Percentiles rank a stretch among this genome's conserved stretches.
phyloP scores from a whole-genome alignment of 2,888 invertebrate genomes.

The Hemicrepidius hirtus region DNA sequence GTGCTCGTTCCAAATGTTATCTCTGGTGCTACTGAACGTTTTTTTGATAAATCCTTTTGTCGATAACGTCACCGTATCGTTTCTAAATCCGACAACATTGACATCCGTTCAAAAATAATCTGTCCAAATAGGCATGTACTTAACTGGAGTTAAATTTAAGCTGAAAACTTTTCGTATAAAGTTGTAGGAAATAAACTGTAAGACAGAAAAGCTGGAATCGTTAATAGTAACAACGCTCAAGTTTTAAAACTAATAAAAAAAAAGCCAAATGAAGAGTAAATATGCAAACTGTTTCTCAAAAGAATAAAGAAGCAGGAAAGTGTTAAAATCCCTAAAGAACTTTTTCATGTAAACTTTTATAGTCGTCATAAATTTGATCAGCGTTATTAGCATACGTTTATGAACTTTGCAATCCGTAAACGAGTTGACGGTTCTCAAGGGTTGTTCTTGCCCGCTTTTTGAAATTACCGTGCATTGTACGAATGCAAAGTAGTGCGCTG shows the following conservation, averaged over 20 bases:
- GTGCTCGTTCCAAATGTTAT: not conserved
- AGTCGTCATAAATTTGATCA: constrained; percentile 60
- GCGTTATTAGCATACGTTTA: constrained; percentile 61
- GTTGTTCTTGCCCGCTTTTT: constrained; percentile 49
- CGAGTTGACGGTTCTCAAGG: constrained; percentile 58
- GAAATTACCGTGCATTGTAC: constrained; percentile 58
- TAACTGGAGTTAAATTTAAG: constrained; percentile 19
- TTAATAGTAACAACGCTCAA: constrained; percentile 48
- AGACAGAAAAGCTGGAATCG: constrained; percentile 28
- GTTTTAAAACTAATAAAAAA: constrained; percentile 54
- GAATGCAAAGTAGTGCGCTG: constrained; percentile 56
- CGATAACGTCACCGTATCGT: constrained; percentile 21
- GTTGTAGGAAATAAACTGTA: constrained; percentile 29
- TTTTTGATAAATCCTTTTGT: constrained; percentile 3
- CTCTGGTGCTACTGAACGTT: not conserved
- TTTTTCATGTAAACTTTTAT: constrained; percentile 59
- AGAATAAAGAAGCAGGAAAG: constrained; percentile 55
- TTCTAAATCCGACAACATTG: constrained; percentile 18
- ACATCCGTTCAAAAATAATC: constrained; percentile 20
- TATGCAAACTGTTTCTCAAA: constrained; percentile 56
- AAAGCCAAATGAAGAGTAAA: constrained; percentile 58
- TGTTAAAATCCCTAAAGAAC: constrained; percentile 57
- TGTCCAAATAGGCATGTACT: constrained; percentile 7
- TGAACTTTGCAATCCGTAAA: constrained; percentile 60
- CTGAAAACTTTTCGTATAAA: constrained; percentile 33